These are phyloP conservation scores for Rhopilema esculentum DNA, from an alignment of 30 jellyfish, hydroid and myxozoan genomes.

Conservation along the genomic window DNA sequence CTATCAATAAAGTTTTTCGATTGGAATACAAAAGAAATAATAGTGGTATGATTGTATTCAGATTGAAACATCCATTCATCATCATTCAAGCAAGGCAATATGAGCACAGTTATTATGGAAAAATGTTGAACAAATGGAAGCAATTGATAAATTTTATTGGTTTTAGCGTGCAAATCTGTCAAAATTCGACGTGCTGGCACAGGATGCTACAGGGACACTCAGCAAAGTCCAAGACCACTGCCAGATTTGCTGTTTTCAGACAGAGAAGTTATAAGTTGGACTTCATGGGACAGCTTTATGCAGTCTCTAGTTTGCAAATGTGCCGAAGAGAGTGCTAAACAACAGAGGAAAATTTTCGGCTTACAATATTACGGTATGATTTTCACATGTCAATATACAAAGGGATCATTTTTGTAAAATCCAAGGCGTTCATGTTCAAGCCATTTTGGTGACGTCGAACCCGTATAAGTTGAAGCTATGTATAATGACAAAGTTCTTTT, in stretches of 20 bases:
- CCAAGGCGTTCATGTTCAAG: neutral
- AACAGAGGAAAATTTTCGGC: conserved; percentile 4
- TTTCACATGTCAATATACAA: neutral
- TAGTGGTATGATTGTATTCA: no score
- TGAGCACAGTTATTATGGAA: no score
- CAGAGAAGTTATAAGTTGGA: conserved; percentile 6
- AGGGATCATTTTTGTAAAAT: neutral
- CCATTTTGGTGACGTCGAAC: neutral
- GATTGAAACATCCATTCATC: no score
- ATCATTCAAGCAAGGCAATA: no score
- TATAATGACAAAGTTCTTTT: no score
- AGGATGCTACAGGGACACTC: conserved; percentile 30
- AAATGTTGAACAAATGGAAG: neutral
- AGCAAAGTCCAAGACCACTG: conserved; percentile 6
- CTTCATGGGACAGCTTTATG: conserved; percentile 3
- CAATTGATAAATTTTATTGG: neutral
- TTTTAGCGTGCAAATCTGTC: neutral
- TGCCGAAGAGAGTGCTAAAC: conserved; percentile 5
- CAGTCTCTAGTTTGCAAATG: conserved; percentile 16
- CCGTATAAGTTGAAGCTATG: neutral
- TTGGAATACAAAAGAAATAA: no score
- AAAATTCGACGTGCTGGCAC: neutral
- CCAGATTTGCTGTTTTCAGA: conserved; percentile 22
- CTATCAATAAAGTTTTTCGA: no score
- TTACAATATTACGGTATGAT: conserved; percentile 13